Conservation (phyloP, 2,797 vertebrate genomes). For the Silurus aristotelis region DNA sequence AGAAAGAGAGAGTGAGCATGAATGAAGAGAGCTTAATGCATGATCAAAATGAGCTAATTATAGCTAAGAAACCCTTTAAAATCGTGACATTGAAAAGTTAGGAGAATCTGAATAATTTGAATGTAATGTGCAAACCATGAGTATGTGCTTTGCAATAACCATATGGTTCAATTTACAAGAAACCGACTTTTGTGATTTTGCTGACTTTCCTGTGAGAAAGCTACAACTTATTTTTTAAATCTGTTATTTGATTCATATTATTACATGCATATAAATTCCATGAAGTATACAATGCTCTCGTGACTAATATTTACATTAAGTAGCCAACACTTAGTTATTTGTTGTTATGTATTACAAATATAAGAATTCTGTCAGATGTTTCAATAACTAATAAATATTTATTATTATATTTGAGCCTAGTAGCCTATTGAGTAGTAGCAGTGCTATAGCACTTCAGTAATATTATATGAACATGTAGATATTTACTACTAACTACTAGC, state of each 20-base stretch:
- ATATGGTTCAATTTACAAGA: background rate
- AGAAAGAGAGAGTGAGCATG: background rate
- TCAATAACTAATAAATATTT: background rate
- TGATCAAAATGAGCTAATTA: background rate
- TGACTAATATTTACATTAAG: background rate
- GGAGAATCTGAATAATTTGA: background rate
- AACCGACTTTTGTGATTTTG: background rate
- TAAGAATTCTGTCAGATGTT: background rate
- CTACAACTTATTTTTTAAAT: background rate
- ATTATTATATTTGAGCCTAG: background rate
- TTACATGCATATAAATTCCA: background rate
- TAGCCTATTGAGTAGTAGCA: background rate
- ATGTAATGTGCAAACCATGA: background rate
- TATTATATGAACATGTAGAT: background rate
- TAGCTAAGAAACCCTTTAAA: background rate
- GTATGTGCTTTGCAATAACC: background rate
- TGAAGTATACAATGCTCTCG: background rate
- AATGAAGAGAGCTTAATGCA: conserved; percentile 3
- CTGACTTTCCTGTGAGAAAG: background rate
- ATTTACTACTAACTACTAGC: background rate
- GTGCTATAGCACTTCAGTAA: background rate
- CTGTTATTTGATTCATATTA: background rate
- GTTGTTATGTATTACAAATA: background rate
- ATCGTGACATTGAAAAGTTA: background rate
- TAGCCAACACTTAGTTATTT: background rate